Base-by-base conservation (phyloP, 1,140 invertebrate species). In the Gyrodactylus salaris region DNA sequence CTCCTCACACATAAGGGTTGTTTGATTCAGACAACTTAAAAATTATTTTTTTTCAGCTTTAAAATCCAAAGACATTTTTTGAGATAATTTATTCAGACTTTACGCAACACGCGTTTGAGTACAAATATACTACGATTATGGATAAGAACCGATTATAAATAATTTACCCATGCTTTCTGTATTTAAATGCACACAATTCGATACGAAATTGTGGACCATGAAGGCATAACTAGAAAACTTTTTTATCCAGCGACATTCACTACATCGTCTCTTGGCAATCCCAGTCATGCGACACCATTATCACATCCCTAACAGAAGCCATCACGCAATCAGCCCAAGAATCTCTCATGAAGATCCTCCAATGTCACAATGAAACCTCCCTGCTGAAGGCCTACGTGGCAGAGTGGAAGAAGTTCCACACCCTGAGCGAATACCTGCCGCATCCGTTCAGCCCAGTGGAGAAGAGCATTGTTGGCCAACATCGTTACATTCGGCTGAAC, bases 381-480 rank as follows among this genome's bases (percentile, higher is more conserved):
- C 82, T 96, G 25, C 82, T 97, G 1, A 91, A 91, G 81, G 89
- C 91, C 7, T 97, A 97, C 78, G 95, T 96, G 77, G 85, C 86
- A 7, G 91, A 95, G 81, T 97, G 92, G 92, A 84, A 89, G 68
- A 94, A 93, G 78, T 97, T 96, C 83, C 94, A 95, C 79, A 90
- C 89, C 2, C 91, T 96, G 79, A 95, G 91, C 81, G 88, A 89
- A 79, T 96, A 94, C 82, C 83, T 96, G 76, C 91, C 92, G 1
- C 89, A 91, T 75, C 92, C 92, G 16, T 97, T 97, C 84, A 85
- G 87, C 69, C 89, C 91, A 80, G 82, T 96, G 75, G 91, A 95
- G 83, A 85, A 85, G 75, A 86, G 88, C 73, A 84, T 89, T 23
- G 82, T 83, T 25, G 85, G 85, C 20, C 86, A 86, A 79, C 75